A percentile compares a stretch with the other conserved stretches of the same genome.
Evolutionary conservation across 2,888 invertebrate genomes (phyloP).

Genomic region (Cetonia aurata): DNA sequence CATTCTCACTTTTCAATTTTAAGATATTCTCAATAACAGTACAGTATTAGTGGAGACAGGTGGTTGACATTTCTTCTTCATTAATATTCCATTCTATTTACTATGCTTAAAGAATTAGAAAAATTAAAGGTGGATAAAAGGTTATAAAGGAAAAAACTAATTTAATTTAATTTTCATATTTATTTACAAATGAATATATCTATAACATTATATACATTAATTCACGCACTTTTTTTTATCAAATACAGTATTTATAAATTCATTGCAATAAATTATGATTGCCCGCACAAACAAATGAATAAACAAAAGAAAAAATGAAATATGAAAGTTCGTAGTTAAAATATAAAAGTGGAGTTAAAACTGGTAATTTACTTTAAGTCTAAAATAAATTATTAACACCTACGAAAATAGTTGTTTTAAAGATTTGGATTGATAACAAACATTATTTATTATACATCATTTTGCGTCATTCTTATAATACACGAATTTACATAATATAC

Average conservation of each 20-base stretch:
- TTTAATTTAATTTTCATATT: constrained; percentile 50
- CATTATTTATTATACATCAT: constrained; percentile 54
- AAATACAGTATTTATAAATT: constrained; percentile 59
- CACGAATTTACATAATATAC: constrained; percentile 38
- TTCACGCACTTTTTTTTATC: constrained; percentile 55
- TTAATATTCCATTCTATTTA: no score
- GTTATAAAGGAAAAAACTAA: neutral
- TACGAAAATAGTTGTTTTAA: constrained; percentile 36
- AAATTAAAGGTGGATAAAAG: no score
- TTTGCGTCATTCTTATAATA: constrained; percentile 23
- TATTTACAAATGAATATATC: constrained; percentile 59
- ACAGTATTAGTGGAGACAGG: no score
- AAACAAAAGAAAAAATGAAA: constrained; percentile 60
- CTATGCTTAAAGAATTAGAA: no score
- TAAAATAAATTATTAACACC: constrained; percentile 37
- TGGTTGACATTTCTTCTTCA: no score
- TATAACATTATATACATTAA: constrained; percentile 61
- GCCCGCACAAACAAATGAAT: constrained; percentile 50
- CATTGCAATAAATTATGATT: constrained; percentile 60
- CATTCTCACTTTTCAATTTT: no score
- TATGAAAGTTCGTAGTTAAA: constrained; percentile 46
- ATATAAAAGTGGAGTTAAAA: no score
- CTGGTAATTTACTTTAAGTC: neutral
- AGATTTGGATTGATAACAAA: constrained; percentile 57
- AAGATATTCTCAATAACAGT: no score